Conservation (phyloP, 1,140 invertebrate species). For the Forficula auricularia region DNA sequence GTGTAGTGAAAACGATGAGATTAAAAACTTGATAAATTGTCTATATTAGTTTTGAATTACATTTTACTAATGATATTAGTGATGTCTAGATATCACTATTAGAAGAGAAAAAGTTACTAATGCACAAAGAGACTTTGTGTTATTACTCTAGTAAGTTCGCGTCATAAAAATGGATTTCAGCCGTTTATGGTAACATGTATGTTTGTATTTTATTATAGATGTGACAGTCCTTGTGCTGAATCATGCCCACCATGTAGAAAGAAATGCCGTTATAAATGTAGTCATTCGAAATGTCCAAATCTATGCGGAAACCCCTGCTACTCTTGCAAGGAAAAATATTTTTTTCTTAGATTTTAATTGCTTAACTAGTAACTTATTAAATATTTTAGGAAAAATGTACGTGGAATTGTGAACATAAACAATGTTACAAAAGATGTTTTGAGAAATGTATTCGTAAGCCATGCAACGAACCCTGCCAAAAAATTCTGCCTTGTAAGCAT, state of each 20-base stretch:
- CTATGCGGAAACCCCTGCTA: slow-evolving; percentile 39
- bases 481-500: slow-evolving; percentile 34
- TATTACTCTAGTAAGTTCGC: too few relatives aligned
- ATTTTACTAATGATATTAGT: too few relatives aligned
- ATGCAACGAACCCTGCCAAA: slow-evolving; percentile 32
- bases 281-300: slow-evolving; percentile 32
- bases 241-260: slow-evolving; percentile 42
- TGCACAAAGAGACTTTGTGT: too few relatives aligned
- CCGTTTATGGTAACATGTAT: too few relatives aligned
- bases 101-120: too few relatives aligned
- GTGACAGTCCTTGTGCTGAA: slow-evolving; percentile 36
- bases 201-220: slow-evolving; percentile 29
- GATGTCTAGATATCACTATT: too few relatives aligned
- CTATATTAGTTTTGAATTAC: too few relatives aligned
- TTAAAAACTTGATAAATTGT: too few relatives aligned
- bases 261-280: slow-evolving; percentile 36
- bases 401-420: slow-evolving; percentile 32
- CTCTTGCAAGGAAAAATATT: slow-evolving; percentile 31
- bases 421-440: slow-evolving; percentile 36
- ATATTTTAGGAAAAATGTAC: slow-evolving; percentile 24
- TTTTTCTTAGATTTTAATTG: background rate
- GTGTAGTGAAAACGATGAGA: too few relatives aligned
- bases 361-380: background rate
- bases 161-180: too few relatives aligned
- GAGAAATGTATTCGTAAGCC: slow-evolving; percentile 30